Evolutionary conservation across 2,113 vertebrate species (phyloP), one percentile per base, ranked within the genome.

Genomic region (Argyrosomus japonicus): DNA sequence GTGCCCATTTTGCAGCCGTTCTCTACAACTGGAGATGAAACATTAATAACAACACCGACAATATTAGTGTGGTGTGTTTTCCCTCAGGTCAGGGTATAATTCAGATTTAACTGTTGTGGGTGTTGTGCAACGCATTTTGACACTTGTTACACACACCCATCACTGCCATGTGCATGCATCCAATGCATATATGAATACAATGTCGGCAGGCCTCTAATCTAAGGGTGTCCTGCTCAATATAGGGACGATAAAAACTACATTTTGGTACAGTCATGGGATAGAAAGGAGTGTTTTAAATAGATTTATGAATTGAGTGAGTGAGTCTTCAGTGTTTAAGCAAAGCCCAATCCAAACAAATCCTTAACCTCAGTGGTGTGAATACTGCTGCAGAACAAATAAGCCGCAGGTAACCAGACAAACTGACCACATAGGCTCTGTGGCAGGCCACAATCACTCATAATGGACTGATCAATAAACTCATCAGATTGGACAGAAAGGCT

Each of bases 391-490:
- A 67, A 80, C n/a, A 72, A 65, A 76, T 6, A 68, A 43, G 57
- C 13, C 29, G 81, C 62, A 82, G 43, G 50, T 74, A 32, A 45
- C 10, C 40, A 71, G 19, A 43, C 47, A 50, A 63, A 75, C 68
- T 47, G 75, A 63, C 71, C 58, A 73, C 53, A 50, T 60, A 47
- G 60, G n/a, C 85, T 84, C 63, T 65, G 72, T 74, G 85, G 84
- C 48, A 75, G 25, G 56, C 80, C 27, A 77, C 54, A 77, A 23
- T 64, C 62, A 75, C 50, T 83, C 56, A 76, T 68, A 77, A 77
- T 48, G 50, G 68, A 79, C 45, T 47, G 84, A 93, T 91, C 83
- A 79, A 90, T 91, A 74, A 50, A 67, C 68, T 88, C 83, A 67
- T 91, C 84, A 87, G 77, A 79, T 69, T 64, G 75, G 82, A 86